Evolutionary conservation across 2,113 vertebrate species (phyloP), one percentile per base, ranked within the genome.

Genomic region (Hypocryptadius cinnamomeus): DNA sequence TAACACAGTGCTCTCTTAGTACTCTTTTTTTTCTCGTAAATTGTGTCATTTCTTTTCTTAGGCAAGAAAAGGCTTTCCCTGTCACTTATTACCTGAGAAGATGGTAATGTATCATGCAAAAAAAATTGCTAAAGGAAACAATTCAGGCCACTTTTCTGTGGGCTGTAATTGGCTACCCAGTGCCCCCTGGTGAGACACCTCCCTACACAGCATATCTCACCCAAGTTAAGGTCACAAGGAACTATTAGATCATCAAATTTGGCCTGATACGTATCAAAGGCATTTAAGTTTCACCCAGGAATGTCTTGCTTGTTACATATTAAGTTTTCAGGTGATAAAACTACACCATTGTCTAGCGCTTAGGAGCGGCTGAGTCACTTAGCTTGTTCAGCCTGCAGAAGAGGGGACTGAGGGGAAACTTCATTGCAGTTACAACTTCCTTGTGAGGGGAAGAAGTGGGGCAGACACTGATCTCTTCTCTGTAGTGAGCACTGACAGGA

Each of bases 291-390:
- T 88, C 47, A 47, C 72, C 5, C 60, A 71, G 77, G 73, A 93
- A 93, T 88, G 79, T 85, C 68, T 92, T 85, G 23, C 22, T 91
- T 73, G 89, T 93, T 90, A 84, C 72, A 30, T 48, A 90, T 93
- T 96, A 96, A 79, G 27, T 80, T 92, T 71, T 80, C 42, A 25
- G 24, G 15, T 21, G 21, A 57, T 35, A 53, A 72, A 82, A 59
- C 21, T 73, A 61, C 30, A 59, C 60, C 7, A 40, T 18, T 78
- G 9, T 71, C 9, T 71, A 60, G 33, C 56, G 47, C 21, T 86
- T 78, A 37, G 56, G 64, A 28, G 35, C 0, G 0, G 7, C 35
- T 83, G 64, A 83, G 56, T 63, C 56, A 21, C 31, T 31, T 31
- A 8, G 11, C 35, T 35, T n/a, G 27, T 48, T 56, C 40, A 63